These are phyloP conservation scores for Saccopteryx bilineata DNA, from an alignment of 2,113 vertebrate species.

Conservation along the genomic window DNA sequence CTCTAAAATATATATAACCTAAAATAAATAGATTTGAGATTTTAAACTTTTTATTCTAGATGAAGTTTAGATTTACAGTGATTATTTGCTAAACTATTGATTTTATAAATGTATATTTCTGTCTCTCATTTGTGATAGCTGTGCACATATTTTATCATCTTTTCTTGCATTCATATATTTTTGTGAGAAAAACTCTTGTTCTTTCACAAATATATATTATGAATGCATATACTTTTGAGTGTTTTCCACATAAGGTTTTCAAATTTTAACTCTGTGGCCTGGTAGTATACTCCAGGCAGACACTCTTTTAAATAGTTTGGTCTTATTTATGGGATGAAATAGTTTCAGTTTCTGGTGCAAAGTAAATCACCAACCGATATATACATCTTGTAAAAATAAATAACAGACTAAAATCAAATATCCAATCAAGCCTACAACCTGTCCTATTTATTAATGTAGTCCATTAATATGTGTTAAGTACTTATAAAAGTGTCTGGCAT, in stretches of 20 bases:
- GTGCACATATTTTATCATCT: constrained; percentile 56
- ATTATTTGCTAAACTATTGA: constrained; percentile 38
- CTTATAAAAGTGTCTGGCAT: neutral
- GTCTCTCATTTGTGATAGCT: constrained; percentile 23
- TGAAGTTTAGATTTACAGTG: constrained; percentile 59
- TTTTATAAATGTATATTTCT: constrained; percentile 70
- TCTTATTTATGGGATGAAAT: constrained; percentile 47
- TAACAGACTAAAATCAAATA: constrained; percentile 25
- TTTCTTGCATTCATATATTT: constrained; percentile 43
- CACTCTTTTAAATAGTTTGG: constrained; percentile 34
- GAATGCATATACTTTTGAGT: constrained; percentile 55
- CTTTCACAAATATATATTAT: constrained; percentile 32
- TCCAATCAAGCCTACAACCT: neutral
- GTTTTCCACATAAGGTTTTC: constrained; percentile 37
- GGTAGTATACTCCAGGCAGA: constrained; percentile 27
- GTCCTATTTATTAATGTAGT: neutral
- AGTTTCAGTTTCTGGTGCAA: constrained; percentile 35
- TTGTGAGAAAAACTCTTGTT: constrained; percentile 38
- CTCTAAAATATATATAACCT: neutral
- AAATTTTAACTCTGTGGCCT: constrained; percentile 60
- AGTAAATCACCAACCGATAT: constrained; percentile 30
- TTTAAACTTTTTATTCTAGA: constrained; percentile 52
- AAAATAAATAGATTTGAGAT: constrained; percentile 60
- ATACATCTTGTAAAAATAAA: constrained; percentile 10
- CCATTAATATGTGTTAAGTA: neutral